Percentiles rank a stretch among this genome's conserved stretches.
phyloP scores from a whole-genome alignment of 2,797 vertebrate species.

The Xerus rutilus region DNA sequence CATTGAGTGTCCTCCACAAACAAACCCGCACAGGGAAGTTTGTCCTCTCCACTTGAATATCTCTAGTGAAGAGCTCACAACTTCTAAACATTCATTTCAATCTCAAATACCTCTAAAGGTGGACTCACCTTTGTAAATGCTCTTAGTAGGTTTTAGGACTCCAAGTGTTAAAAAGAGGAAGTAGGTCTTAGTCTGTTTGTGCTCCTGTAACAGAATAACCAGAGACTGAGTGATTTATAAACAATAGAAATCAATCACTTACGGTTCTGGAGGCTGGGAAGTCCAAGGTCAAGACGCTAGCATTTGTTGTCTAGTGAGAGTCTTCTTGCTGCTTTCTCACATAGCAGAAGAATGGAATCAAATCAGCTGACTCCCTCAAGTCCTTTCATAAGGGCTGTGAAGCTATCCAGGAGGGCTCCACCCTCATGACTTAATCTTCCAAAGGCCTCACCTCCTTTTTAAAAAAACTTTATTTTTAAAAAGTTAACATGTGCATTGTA shows the following conservation, averaged over 20 bases:
- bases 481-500: background rate
- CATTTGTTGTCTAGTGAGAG: background rate
- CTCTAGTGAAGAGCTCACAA: background rate
- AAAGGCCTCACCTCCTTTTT: background rate
- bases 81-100: background rate
- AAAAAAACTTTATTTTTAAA: background rate
- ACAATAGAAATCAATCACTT: background rate
- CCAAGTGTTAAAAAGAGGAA: background rate
- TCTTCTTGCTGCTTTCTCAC: background rate
- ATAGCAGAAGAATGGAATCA: background rate
- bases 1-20: background rate
- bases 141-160: background rate
- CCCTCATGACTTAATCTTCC: background rate
- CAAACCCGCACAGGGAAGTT: background rate
- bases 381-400: background rate
- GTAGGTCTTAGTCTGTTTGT: background rate
- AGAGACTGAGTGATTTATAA: background rate
- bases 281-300: background rate
- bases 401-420: background rate
- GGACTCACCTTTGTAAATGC: background rate
- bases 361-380: background rate
- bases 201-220: background rate
- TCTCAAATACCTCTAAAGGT: background rate
- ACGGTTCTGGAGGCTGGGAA: background rate
- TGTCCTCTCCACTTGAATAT: background rate